Conservation (phyloP, 2,888 invertebrate species). For the Cremastobaeus sp. region DNA sequence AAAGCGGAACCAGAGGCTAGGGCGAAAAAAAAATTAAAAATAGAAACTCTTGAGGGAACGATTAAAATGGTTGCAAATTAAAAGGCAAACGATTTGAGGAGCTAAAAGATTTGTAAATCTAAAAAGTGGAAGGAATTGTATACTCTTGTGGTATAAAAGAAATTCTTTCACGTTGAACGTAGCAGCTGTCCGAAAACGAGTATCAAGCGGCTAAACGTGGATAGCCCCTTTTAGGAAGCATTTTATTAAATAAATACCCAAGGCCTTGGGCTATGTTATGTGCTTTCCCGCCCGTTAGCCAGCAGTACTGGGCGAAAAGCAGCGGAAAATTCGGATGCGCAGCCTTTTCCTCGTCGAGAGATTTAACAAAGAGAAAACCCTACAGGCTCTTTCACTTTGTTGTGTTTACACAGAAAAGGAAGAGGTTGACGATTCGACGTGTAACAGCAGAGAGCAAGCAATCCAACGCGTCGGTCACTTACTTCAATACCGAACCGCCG, state of each 20-base stretch:
- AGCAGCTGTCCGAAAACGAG: conserved; percentile 47
- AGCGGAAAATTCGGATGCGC: conserved; percentile 55
- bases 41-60: background rate
- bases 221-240: conserved; percentile 63
- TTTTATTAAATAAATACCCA: conserved; percentile 72
- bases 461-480: conserved; percentile 34
- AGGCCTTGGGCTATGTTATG: conserved; percentile 60
- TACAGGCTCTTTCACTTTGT: conserved; percentile 58
- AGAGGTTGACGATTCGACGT: conserved; percentile 56
- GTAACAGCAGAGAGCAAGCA: conserved; percentile 33
- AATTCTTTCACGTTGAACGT: conserved; percentile 52
- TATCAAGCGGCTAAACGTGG: conserved; percentile 53
- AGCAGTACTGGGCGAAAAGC: conserved; percentile 43
- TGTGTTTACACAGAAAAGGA: conserved; percentile 53
- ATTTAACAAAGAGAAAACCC: conserved; percentile 57
- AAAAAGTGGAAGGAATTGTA: conserved; percentile 39
- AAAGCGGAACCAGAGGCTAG: too few species aligned
- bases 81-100: conserved; percentile 4
- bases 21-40: too few species aligned
- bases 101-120: conserved; percentile 27
- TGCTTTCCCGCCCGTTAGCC: conserved; percentile 56
- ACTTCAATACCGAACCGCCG: conserved; percentile 27
- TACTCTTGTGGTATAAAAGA: conserved; percentile 41
- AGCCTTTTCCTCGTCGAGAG: conserved; percentile 42
- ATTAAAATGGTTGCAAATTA: background rate